Evolutionary conservation across 1,140 invertebrate genomes (phyloP).

Genomic region (Matsumurasca onukii): DNA sequence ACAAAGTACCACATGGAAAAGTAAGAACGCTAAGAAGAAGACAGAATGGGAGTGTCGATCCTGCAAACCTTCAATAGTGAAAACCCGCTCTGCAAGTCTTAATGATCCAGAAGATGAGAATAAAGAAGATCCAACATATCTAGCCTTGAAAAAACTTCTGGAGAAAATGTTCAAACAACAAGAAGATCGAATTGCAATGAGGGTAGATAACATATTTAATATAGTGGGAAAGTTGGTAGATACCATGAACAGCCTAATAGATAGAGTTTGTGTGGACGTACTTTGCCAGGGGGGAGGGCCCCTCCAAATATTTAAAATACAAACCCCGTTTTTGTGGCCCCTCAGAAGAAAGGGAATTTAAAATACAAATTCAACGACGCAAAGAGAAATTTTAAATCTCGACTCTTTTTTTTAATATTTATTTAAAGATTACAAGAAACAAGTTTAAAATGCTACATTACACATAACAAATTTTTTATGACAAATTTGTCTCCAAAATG

Average conservation of each 20-base stretch:
- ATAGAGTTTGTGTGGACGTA: background rate
- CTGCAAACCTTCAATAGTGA: slow-evolving; percentile 1
- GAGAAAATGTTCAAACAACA: background rate
- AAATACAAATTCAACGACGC: no score
- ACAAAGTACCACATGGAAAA: background rate
- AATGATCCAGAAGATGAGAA: background rate
- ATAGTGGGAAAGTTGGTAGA: background rate
- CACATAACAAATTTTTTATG: no score
- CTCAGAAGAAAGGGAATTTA: no score
- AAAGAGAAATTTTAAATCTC: no score
- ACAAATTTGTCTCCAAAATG: no score
- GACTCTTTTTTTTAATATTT: no score
- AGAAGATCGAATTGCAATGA: background rate
- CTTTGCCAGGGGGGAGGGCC: no score
- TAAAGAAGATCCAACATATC: background rate
- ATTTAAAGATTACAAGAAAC: no score
- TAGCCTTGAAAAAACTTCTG: background rate
- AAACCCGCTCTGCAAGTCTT: no score
- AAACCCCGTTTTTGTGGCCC: no score
- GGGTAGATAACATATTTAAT: background rate
- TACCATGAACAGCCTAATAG: background rate
- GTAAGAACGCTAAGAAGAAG: background rate
- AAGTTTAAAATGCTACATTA: no score
- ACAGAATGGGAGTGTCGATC: background rate
- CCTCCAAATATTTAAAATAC: no score